A percentile compares a stretch with the other conserved stretches of the same genome.
These are phyloP conservation scores for Zoanthus solanderi DNA, from an alignment of 92 coral and sea anemone genomes.

Conservation along the genomic window DNA sequence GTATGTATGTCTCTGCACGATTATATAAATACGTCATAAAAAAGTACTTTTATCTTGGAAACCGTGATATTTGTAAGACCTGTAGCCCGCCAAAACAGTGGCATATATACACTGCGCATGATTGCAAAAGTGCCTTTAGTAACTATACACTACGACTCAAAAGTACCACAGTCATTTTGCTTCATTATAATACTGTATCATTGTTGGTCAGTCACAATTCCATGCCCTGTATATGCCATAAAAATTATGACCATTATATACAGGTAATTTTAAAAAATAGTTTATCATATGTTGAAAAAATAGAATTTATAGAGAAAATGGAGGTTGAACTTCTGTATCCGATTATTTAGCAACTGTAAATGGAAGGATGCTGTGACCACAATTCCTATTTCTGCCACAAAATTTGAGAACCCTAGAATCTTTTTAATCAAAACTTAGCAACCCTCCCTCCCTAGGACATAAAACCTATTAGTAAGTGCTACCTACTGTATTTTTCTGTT, in stretches of 20 bases:
- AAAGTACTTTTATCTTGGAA: too few relatives aligned
- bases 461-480: constrained; percentile 13
- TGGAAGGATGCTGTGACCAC: constrained; percentile 19
- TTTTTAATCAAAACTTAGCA: constrained; percentile 4
- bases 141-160: constrained; percentile 10
- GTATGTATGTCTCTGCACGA: too few relatives aligned
- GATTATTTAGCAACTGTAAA: constrained; percentile 2
- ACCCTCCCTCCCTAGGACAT: constrained; percentile 17
- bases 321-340: constrained; percentile 14
- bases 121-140: constrained; percentile 1
- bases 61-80: too few relatives aligned
- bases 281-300: constrained; percentile 20
- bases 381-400: constrained; percentile 5
- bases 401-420: constrained; percentile 13
- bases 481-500: constrained; percentile 11
- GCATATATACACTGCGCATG: too few relatives aligned
- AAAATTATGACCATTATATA: constrained; percentile 17
- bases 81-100: too few relatives aligned
- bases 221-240: constrained; percentile 5
- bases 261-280: constrained; percentile 10
- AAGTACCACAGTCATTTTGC: constrained; percentile 23
- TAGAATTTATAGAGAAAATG: constrained; percentile 11
- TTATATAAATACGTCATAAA: too few relatives aligned
- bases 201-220: constrained; percentile 23
- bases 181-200: constrained; percentile 14